A percentile compares a stretch with the other conserved stretches of the same genome.
Conservation (phyloP, 1,140 invertebrate species). For the Drosophila albomicans region DNA sequence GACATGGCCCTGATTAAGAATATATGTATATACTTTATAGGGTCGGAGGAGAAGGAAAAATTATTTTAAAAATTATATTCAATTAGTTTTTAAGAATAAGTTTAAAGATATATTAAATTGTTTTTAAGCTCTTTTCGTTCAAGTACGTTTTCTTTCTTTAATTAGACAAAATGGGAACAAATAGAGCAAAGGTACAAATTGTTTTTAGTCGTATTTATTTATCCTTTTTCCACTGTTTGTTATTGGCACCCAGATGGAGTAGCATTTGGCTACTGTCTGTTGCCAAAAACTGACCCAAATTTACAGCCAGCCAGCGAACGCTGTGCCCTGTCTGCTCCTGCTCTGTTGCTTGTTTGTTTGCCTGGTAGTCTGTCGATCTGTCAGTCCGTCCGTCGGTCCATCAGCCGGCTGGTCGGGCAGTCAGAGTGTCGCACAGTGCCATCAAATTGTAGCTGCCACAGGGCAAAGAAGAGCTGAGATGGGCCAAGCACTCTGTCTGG, state of each 20-base stretch:
- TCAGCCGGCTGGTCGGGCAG: slow-evolving; percentile 29
- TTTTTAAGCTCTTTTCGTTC: not conserved
- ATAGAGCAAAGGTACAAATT: slow-evolving; percentile 7
- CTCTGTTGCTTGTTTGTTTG: not conserved
- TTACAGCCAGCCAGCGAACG: slow-evolving; percentile 47
- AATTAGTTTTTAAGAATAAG: no score
- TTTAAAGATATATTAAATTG: no score
- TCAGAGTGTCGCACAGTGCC: slow-evolving; percentile 38
- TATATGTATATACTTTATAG: no score
- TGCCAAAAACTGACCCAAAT: slow-evolving; percentile 81
- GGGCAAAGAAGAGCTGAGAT: slow-evolving; percentile 30
- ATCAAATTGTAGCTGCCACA: slow-evolving; percentile 66
- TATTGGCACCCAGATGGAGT: slow-evolving; percentile 31
- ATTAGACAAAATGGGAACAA: slow-evolving; percentile 13
- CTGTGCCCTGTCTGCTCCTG: slow-evolving; percentile 2
- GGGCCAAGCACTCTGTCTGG: slow-evolving; percentile 31
- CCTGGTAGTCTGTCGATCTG: slow-evolving; percentile 35
- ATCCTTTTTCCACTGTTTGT: slow-evolving; percentile 37
- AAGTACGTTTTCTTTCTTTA: not conserved
- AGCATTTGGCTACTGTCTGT: slow-evolving; percentile 45
- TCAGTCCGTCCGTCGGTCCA: slow-evolving; percentile 26
- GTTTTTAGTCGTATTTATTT: slow-evolving; percentile 18
- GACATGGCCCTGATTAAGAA: no score
- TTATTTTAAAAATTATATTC: no score
- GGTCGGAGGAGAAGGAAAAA: no score